Conservation (phyloP, 2,888 invertebrate genomes). For the Busseola fusca region DNA sequence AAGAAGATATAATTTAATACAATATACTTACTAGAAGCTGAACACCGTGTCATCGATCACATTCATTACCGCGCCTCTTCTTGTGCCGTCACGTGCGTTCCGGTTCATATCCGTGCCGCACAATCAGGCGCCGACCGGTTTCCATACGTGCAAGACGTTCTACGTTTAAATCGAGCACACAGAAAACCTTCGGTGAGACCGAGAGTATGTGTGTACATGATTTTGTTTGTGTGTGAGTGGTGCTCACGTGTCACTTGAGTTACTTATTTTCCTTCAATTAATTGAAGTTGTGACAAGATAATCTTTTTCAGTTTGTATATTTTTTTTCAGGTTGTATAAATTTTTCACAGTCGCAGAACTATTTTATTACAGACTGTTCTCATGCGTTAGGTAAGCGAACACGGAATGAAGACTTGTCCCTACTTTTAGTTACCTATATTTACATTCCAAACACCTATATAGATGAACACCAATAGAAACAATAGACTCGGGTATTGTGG, state of each 20-base stretch:
- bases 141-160: conserved; percentile 35
- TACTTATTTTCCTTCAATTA: background rate
- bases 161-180: conserved; percentile 13
- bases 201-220: background rate
- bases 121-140: conserved; percentile 44
- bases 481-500: conserved; percentile 1
- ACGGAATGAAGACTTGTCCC: background rate
- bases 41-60: background rate
- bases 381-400: background rate
- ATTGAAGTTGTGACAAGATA: background rate
- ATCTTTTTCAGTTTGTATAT: background rate
- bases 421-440: background rate
- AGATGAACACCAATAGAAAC: too few species aligned
- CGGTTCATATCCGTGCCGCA: conserved; percentile 39
- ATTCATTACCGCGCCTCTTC: conserved; percentile 11
- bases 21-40: background rate
- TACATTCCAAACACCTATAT: conserved; percentile 3
- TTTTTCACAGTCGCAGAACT: too few species aligned
- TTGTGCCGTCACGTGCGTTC: conserved; percentile 30
- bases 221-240: background rate
- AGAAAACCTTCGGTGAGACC: background rate
- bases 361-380: too few species aligned
- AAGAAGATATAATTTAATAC: background rate
- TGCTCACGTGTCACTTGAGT: background rate
- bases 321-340: too few species aligned